These are phyloP conservation scores for Hippocampus abdominalis DNA, from an alignment of 2,113 vertebrate species.

Conservation along the genomic window DNA sequence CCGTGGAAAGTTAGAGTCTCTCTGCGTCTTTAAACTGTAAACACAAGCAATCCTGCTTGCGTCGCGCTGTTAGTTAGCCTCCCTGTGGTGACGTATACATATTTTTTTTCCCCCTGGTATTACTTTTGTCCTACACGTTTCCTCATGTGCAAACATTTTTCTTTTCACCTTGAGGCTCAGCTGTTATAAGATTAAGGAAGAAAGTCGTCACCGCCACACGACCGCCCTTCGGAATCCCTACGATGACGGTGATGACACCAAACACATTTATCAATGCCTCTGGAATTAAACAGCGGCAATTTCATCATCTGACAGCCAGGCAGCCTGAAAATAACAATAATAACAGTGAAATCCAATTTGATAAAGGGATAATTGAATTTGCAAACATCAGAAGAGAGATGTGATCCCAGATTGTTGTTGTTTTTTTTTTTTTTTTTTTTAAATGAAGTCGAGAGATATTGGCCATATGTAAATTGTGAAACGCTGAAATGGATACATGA, in stretches of 20 bases:
- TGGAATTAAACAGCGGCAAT: conserved; percentile 68
- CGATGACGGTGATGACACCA: conserved; percentile 63
- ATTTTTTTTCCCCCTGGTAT: conserved; percentile 26
- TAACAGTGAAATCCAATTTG: conserved; percentile 68
- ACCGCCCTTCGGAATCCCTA: conserved; percentile 65
- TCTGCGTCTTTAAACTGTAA: conserved; percentile 53
- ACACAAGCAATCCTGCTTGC: conserved; percentile 28
- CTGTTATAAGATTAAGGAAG: conserved; percentile 68
- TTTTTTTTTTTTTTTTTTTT: conserved; percentile 24
- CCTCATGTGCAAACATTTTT: conserved; percentile 65
- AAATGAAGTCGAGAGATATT: conserved; percentile 70
- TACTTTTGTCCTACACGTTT: conserved; percentile 65
- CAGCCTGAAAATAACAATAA: conserved; percentile 61
- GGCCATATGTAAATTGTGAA: conserved; percentile 68
- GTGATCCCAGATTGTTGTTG: conserved; percentile 65
- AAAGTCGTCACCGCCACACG: conserved; percentile 54
- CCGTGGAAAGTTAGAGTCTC: conserved; percentile 41
- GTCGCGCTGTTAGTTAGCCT: conserved; percentile 24
- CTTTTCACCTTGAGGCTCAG: conserved; percentile 57
- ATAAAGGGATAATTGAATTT: conserved; percentile 73
- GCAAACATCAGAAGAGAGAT: conserved; percentile 70
- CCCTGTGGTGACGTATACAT: conserved; percentile 31
- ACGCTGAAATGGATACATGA: conserved; percentile 53
- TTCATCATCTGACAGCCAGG: conserved; percentile 59
- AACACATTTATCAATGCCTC: conserved; percentile 68